Percentiles rank a stretch among this genome's conserved stretches.
These are phyloP conservation scores for Morelia viridis DNA, from an alignment of 2,797 vertebrate genomes.

Conservation along the genomic window DNA sequence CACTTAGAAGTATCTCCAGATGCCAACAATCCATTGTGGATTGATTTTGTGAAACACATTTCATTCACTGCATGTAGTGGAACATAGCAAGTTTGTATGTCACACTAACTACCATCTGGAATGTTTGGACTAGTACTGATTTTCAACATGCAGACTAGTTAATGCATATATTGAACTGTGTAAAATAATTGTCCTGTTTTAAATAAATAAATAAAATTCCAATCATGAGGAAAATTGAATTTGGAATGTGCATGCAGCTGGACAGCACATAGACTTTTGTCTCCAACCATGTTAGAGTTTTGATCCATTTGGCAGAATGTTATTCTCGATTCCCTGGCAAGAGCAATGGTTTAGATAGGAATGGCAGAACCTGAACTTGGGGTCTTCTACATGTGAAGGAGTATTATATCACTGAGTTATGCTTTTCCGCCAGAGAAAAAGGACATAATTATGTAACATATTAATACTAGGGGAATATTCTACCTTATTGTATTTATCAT, in stretches of 20 bases:
- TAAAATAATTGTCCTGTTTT: neutral
- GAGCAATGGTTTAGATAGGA: neutral
- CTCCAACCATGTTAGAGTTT: neutral
- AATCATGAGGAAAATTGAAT: neutral
- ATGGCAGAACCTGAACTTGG: neutral
- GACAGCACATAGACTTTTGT: neutral
- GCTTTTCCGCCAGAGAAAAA: neutral
- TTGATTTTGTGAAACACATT: neutral
- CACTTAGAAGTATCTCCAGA: neutral
- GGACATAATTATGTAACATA: neutral
- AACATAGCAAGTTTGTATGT: neutral
- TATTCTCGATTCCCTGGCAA: neutral
- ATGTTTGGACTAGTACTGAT: neutral
- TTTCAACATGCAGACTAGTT: neutral
- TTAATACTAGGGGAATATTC: neutral
- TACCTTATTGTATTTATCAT: conserved; percentile 1
- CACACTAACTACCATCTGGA: neutral
- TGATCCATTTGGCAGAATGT: neutral
- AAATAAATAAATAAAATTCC: neutral
- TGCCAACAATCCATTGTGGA: neutral
- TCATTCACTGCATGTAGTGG: neutral
- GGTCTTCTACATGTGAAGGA: neutral
- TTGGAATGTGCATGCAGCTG: neutral
- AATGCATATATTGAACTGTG: neutral
- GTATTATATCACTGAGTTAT: neutral